Conservation (phyloP, 2,888 invertebrate genomes). For the Cephus nigrinus region DNA sequence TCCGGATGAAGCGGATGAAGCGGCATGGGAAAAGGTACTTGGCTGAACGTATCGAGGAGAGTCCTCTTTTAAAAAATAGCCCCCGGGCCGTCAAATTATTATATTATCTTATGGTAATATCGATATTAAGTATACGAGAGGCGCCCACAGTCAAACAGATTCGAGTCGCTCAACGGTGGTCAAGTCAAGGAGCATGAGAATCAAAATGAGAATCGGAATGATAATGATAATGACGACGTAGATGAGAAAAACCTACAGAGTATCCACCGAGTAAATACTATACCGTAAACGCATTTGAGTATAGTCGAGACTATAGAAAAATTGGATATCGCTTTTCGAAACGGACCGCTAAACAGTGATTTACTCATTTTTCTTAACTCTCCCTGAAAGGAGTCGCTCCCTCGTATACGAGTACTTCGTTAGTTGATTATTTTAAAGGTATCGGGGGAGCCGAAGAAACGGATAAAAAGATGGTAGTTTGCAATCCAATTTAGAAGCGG, state of each 20-base stretch:
- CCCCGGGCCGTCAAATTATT: constrained; percentile 41
- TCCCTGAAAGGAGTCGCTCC: not conserved
- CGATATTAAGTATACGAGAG: constrained; percentile 27
- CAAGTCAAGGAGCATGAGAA: not conserved
- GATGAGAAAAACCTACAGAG: not conserved
- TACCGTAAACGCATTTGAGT: not conserved
- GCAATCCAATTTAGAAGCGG: constrained; percentile 66
- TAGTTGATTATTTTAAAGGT: not conserved
- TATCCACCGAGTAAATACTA: not conserved
- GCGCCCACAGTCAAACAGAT: not conserved
- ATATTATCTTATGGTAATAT: constrained; percentile 47
- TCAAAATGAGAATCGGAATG: not conserved
- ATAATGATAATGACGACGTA: constrained; percentile 6
- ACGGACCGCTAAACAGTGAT: not conserved
- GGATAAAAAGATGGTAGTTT: constrained; percentile 43
- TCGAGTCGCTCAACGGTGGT: not conserved
- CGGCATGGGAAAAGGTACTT: constrained; percentile 19
- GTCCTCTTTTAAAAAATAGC: constrained; percentile 30
- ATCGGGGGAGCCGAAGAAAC: not conserved
- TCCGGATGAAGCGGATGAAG: constrained; percentile 6
- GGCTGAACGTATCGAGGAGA: constrained; percentile 12
- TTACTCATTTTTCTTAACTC: not conserved
- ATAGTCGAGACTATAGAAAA: not conserved
- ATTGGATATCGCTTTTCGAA: not conserved
- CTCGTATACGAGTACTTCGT: not conserved